Evolutionary conservation across 2,888 invertebrate genomes (phyloP).

Genomic region (Willowsia nigromaculata): DNA sequence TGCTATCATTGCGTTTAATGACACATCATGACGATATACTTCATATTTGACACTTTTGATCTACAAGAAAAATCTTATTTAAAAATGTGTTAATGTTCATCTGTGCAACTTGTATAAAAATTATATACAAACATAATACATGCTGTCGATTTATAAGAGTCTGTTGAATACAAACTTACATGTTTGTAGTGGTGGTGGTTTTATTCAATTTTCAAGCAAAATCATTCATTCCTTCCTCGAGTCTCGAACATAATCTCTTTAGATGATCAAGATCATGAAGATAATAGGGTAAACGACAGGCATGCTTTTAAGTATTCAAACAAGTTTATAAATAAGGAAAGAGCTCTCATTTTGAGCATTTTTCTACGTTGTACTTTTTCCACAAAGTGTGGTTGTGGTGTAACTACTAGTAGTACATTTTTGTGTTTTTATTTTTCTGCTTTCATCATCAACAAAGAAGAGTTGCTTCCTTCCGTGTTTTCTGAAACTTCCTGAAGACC

Average conservation of each 20-base stretch:
- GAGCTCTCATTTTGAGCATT: neutral
- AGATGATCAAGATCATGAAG: neutral
- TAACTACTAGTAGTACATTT: neutral
- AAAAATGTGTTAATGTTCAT: no score
- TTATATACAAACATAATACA: no score
- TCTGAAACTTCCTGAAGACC: conserved; percentile 69
- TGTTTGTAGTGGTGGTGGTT: neutral
- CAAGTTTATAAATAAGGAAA: conserved; percentile 17
- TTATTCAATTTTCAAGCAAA: neutral
- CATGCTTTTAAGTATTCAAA: conserved; percentile 26
- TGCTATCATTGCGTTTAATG: no score
- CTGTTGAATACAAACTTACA: no score
- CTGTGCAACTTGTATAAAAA: no score
- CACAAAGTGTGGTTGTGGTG: neutral
- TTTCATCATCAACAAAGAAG: conserved; percentile 62
- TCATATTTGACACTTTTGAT: no score
- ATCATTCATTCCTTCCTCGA: neutral
- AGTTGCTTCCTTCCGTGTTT: conserved; percentile 70
- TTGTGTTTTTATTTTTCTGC: conserved; percentile 2
- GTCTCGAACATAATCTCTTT: neutral
- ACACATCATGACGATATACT: no score
- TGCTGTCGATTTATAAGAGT: no score
- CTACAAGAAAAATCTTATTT: no score
- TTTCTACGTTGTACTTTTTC: neutral
- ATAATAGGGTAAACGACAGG: neutral